phyloP scores from a whole-genome alignment of 2,888 invertebrate genomes.

The Cantharis rustica region DNA sequence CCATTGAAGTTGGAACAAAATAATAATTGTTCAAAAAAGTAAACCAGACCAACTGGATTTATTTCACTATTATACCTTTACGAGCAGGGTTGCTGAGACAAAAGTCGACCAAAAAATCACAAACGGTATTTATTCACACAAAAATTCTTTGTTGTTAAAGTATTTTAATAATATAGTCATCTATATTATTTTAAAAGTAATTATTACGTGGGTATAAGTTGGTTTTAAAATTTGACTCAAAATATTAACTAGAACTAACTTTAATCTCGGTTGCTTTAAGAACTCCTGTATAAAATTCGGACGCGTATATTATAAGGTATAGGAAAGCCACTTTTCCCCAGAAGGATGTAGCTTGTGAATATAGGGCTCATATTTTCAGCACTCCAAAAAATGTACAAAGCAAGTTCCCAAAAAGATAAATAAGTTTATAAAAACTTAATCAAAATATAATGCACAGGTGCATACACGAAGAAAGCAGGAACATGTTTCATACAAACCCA shows the following conservation, averaged over 20 bases:
- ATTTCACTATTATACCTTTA: background rate
- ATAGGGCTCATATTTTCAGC: background rate
- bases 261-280: background rate
- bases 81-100: background rate
- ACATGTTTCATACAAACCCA: background rate
- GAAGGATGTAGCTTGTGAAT: background rate
- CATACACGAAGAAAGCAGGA: background rate
- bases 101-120: background rate
- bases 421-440: background rate
- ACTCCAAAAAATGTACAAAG: background rate
- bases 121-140: background rate
- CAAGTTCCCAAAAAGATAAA: background rate
- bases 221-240: background rate
- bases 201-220: background rate
- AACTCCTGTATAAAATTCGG: background rate
- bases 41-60: background rate
- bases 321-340: background rate
- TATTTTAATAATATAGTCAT: background rate
- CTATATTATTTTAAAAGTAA: background rate
- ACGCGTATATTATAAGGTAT: background rate
- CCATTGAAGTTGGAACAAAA: background rate
- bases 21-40: background rate
- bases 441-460: background rate
- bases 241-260: background rate
- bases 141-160: background rate